Evolutionary conservation across 2,113 vertebrate species (phyloP), one percentile per base, ranked within the genome.

Genomic region (Pandion haliaetus): DNA sequence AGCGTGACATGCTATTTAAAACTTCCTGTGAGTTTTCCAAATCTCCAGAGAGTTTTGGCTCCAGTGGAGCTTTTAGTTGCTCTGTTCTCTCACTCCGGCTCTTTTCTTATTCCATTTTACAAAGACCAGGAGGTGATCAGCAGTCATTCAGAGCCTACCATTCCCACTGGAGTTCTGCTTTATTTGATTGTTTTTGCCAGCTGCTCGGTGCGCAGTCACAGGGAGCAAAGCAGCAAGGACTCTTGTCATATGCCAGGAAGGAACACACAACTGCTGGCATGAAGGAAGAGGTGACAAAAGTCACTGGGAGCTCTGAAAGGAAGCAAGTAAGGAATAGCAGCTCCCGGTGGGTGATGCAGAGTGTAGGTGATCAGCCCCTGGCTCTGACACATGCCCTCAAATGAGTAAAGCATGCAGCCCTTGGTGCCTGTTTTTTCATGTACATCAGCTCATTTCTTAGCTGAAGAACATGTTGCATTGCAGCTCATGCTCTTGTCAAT

Each of bases 1-100:
- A 92, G 67, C 1, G 0, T 88, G 85, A 93, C 7, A 16, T 57
- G 29, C 59, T 90, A 73, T 92, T 96, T 95, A 92, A 96, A 92
- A 93, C 92, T 93, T 96, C 71, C 67, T 83, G 12, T 28, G 85
- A 93, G 67, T 90, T 95, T 90, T 90, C 82, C 54, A 86, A 14
- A 61, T 54, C 90, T 90, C 82, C 63, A 38, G 67, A 94, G 93
- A 86, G 71, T 92, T 94, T 81, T 83, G 71, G n/a, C 63, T 95
- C 61, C 95, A 87, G 12, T 29, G 15, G 73, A 93, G 77, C 70
- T 91, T 96, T 93, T 65, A 82, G 84, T 82, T 72, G 49, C 66
- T 90, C 69, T 44, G 29, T 85, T 87, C 85, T 94, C 93, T 92
- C 78, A 94, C 62, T 91, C 36, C 34, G 76, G 67, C 55, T 88